Conservation (phyloP, 2,113 vertebrate species). For the Numida meleagris region DNA sequence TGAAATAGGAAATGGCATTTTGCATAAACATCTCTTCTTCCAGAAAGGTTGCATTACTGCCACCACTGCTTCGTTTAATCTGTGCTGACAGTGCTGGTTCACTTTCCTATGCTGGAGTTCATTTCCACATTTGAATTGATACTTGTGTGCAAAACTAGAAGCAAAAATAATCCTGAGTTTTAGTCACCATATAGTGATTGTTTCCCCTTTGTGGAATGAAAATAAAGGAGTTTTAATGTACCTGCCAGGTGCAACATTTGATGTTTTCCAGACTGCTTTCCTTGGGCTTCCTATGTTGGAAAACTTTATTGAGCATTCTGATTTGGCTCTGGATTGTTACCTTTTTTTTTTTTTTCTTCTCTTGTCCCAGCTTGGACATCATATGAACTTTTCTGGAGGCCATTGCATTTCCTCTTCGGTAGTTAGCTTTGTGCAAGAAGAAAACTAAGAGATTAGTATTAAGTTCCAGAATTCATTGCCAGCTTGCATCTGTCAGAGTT, state of each 20-base stretch:
- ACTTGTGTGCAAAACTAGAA: not conserved
- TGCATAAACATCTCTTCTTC: not conserved
- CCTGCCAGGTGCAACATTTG: not conserved
- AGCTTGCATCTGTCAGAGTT: not conserved
- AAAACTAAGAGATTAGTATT: not conserved
- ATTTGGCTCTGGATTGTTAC: not conserved
- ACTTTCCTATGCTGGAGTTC: rapidly evolving
- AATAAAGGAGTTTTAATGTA: not conserved
- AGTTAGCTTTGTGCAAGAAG: not conserved
- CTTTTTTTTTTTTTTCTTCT: not conserved
- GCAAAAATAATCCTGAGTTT: not conserved
- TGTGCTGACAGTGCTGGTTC: not conserved
- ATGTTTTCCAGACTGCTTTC: not conserved
- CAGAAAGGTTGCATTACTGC: not conserved
- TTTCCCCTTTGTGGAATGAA: not conserved
- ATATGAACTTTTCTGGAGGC: not conserved
- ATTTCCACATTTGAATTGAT: not conserved
- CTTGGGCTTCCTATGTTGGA: not conserved
- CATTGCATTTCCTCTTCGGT: not conserved
- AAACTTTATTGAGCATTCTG: not conserved
- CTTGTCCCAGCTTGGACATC: not conserved
- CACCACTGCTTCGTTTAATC: not conserved
- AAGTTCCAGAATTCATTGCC: not conserved
- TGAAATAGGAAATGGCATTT: not conserved
- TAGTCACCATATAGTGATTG: not conserved